phyloP scores from a whole-genome alignment of 2,113 vertebrate genomes.

The Dasyprocta punctata region DNA sequence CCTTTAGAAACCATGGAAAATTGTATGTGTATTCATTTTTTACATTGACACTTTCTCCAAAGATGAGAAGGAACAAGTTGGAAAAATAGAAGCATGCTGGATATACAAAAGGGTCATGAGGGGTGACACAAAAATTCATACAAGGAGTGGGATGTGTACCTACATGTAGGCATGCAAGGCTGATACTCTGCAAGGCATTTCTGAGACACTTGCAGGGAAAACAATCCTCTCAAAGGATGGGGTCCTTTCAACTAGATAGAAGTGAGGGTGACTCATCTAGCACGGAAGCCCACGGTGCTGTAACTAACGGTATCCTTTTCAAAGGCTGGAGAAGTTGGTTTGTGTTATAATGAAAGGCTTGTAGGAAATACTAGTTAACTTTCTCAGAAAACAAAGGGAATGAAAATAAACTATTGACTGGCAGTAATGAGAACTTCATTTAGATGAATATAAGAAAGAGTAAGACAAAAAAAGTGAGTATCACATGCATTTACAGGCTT shows the following conservation, averaged over 20 bases:
- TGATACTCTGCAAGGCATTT: not conserved
- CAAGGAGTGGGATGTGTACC: too few relatives aligned
- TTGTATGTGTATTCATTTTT: not conserved
- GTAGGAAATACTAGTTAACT: conserved; percentile 17
- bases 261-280: not conserved
- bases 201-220: not conserved
- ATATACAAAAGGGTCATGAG: not conserved
- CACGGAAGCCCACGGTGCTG: not conserved
- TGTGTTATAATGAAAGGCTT: conserved; percentile 11
- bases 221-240: not conserved
- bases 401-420: not conserved
- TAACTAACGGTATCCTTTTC: not conserved
- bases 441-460: not conserved
- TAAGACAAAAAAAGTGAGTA: not conserved
- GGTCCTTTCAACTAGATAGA: not conserved
- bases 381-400: conserved; percentile 36
- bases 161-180: not conserved
- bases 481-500: not conserved
- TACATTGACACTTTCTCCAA: not conserved
- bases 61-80: not conserved
- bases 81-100: not conserved
- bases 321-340: conserved; percentile 22
- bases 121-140: not conserved
- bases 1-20: conserved; percentile 17
- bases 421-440: not conserved